A percentile compares a stretch with the other conserved stretches of the same genome.
These are phyloP conservation scores for Pygocentrus nattereri DNA, from an alignment of 2,797 vertebrate species.

Conservation along the genomic window DNA sequence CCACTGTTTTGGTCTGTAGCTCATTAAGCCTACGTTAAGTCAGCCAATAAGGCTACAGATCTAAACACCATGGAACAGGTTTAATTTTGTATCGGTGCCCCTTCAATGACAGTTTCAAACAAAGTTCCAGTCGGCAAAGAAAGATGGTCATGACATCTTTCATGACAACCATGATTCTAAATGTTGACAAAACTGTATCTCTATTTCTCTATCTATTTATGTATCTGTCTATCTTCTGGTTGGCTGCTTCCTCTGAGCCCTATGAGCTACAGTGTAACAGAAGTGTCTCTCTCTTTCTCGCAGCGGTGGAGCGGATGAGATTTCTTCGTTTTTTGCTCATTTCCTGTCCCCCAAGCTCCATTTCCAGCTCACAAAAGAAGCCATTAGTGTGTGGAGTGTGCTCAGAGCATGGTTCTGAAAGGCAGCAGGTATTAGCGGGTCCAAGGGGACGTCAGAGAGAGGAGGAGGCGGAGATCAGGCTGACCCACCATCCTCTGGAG, in stretches of 20 bases:
- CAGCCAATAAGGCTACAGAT: too few species aligned
- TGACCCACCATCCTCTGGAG: neutral
- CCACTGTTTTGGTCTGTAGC: too few species aligned
- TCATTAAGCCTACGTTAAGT: too few species aligned
- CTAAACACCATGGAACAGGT: too few species aligned
- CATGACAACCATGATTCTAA: too few species aligned
- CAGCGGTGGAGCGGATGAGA: neutral
- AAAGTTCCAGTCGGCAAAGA: too few species aligned
- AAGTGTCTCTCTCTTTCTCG: neutral
- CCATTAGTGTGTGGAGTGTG: constrained; percentile 29
- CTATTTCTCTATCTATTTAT: neutral
- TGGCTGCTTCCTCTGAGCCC: neutral
- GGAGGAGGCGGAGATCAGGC: constrained; percentile 31
- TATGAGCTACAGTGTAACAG: neutral
- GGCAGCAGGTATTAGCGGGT: constrained; percentile 5
- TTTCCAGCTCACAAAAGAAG: constrained; percentile 46
- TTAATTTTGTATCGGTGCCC: too few species aligned
- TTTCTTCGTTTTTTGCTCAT: neutral
- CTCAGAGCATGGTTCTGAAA: constrained; percentile 24
- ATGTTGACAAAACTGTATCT: too few species aligned
- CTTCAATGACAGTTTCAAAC: too few species aligned
- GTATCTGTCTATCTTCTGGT: neutral
- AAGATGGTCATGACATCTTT: too few species aligned
- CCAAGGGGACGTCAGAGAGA: neutral
- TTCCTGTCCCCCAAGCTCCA: constrained; percentile 19